phyloP scores from a whole-genome alignment of 2,888 invertebrate genomes.

The Lysandra bellargus region DNA sequence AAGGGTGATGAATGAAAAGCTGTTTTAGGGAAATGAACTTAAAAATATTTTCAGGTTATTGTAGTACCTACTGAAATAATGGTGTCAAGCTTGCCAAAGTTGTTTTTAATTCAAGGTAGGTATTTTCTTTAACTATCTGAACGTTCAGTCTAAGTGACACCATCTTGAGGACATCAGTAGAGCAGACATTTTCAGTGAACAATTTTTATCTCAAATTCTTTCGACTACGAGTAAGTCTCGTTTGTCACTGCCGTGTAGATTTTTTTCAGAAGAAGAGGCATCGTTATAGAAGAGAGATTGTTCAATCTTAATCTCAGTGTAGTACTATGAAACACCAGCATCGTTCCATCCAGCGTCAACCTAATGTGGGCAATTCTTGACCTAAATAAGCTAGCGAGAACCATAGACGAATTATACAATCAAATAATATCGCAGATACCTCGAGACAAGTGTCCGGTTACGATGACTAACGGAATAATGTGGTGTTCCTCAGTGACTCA shows the following conservation, averaged over 20 bases:
- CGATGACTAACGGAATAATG: constrained; percentile 28
- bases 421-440: constrained; percentile 29
- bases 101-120: no score
- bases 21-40: neutral
- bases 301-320: neutral
- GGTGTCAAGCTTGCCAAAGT: no score
- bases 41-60: no score
- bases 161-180: no score
- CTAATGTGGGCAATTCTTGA: constrained; percentile 23
- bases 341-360: neutral
- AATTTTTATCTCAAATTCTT: no score
- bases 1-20: neutral
- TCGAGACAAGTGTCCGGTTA: constrained; percentile 29
- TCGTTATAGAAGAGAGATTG: no score
- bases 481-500: constrained; percentile 28
- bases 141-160: no score
- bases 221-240: no score
- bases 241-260: no score
- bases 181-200: no score
- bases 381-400: constrained; percentile 26
- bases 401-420: constrained; percentile 28
- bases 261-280: neutral
- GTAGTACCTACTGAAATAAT: no score
- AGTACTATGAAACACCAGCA: neutral
- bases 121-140: no score